Conservation (phyloP, 2,888 invertebrate genomes). For the Colletes collaris region DNA sequence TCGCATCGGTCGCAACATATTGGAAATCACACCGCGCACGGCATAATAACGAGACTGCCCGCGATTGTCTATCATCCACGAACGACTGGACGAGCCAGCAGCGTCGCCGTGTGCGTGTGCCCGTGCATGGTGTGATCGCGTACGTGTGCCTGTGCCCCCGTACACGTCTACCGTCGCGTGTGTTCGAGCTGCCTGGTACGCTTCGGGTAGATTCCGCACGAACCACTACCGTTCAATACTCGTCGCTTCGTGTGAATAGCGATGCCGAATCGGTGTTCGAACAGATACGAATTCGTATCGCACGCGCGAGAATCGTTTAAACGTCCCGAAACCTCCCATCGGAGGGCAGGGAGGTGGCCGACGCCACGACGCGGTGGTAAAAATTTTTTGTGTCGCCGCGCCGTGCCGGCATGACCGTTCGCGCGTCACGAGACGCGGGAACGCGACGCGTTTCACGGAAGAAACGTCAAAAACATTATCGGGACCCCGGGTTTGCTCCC, state of each 20-base stretch:
- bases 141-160: conserved; percentile 6
- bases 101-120: not conserved
- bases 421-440: conserved; percentile 26
- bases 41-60: conserved; percentile 72
- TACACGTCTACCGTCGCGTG: conserved; percentile 15
- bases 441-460: conserved; percentile 28
- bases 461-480: conserved; percentile 36
- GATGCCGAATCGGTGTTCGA: conserved; percentile 55
- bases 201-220: conserved; percentile 45
- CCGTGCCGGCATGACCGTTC: conserved; percentile 14
- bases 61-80: conserved; percentile 73
- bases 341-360: too few species aligned
- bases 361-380: not conserved
- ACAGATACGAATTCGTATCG: conserved; percentile 46
- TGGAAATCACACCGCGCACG: conserved; percentile 58
- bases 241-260: conserved; percentile 49
- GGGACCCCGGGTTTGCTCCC: not conserved
- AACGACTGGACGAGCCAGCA: conserved; percentile 33
- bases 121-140: too few species aligned
- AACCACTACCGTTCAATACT: conserved; percentile 54
- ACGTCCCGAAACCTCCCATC: conserved; percentile 45
- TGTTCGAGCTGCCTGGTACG: conserved; percentile 20
- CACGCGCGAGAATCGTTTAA: conserved; percentile 57
- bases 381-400: conserved; percentile 43
- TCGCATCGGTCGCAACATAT: conserved; percentile 38